Conservation (phyloP, 2,888 invertebrate genomes). For the Morpho achilles region DNA sequence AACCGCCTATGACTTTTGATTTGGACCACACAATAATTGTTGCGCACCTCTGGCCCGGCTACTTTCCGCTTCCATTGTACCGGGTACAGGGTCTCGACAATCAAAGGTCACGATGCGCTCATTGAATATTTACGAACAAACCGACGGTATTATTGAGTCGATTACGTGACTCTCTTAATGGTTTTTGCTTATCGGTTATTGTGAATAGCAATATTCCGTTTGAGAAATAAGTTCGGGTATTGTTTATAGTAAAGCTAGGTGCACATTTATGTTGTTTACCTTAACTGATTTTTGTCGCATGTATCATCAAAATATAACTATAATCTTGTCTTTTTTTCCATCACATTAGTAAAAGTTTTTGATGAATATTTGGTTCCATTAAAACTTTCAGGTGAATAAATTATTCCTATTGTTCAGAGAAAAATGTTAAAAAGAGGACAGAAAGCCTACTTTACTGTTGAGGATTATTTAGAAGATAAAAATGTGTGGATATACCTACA, state of each 20-base stretch:
- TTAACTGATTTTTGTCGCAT: too few species aligned
- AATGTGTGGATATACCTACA: too few species aligned
- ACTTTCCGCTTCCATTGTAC: conserved; percentile 61
- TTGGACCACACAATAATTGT: conserved; percentile 44
- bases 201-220: conserved; percentile 11
- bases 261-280: neutral
- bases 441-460: too few species aligned
- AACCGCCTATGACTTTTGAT: conserved; percentile 23
- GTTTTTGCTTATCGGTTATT: conserved; percentile 15
- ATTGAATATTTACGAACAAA: conserved; percentile 40
- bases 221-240: conserved; percentile 7
- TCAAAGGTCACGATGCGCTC: conserved; percentile 38
- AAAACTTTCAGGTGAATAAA: too few species aligned
- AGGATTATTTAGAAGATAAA: too few species aligned
- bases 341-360: too few species aligned
- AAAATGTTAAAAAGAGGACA: too few species aligned
- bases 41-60: conserved; percentile 60
- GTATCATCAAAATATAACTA: too few species aligned
- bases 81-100: conserved; percentile 28
- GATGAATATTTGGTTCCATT: too few species aligned
- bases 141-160: conserved; percentile 33
- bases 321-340: too few species aligned
- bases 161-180: conserved; percentile 27
- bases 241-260: conserved; percentile 2
- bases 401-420: too few species aligned